These are phyloP conservation scores for Bubalus kerabau DNA, from an alignment of 2,113 vertebrate genomes.

Conservation along the genomic window DNA sequence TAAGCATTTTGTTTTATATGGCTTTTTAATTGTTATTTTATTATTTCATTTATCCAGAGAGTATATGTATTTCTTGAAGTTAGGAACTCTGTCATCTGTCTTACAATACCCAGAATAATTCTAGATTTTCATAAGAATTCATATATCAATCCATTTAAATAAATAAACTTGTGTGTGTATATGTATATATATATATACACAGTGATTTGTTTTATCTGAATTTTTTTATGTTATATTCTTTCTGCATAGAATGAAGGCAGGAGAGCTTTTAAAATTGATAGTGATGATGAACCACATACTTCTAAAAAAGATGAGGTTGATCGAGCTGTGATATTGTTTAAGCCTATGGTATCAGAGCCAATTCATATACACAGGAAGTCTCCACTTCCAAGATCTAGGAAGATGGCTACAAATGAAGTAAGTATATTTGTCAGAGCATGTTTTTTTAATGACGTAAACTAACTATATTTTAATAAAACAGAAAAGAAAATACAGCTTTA, in stretches of 20 bases:
- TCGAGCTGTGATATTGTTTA: slow-evolving; percentile 86
- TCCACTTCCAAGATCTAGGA: slow-evolving; percentile 87
- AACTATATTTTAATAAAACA: slow-evolving; percentile 60
- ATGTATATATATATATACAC: background rate
- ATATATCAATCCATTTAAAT: slow-evolving; percentile 5
- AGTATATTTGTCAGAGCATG: slow-evolving; percentile 73
- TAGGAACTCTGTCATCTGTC: background rate
- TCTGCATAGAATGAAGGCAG: slow-evolving; percentile 84
- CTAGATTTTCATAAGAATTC: background rate
- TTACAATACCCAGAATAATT: background rate
- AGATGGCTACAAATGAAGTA: slow-evolving; percentile 90
- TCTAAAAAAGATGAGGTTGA: slow-evolving; percentile 87
- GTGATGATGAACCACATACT: slow-evolving; percentile 83
- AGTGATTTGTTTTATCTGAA: background rate
- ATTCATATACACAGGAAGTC: slow-evolving; percentile 94
- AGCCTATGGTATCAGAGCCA: slow-evolving; percentile 91
- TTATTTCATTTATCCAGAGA: background rate
- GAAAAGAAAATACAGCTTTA: slow-evolving; percentile 76
- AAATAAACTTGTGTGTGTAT: background rate
- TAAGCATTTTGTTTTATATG: background rate
- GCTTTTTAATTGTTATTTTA: background rate
- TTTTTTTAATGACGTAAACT: slow-evolving; percentile 27
- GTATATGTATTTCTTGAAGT: background rate
- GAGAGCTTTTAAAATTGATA: slow-evolving; percentile 82
- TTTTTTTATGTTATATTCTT: slow-evolving; percentile 26